Evolutionary conservation across 2,888 invertebrate genomes (phyloP).

Genomic region (Linnaemya tessellans): DNA sequence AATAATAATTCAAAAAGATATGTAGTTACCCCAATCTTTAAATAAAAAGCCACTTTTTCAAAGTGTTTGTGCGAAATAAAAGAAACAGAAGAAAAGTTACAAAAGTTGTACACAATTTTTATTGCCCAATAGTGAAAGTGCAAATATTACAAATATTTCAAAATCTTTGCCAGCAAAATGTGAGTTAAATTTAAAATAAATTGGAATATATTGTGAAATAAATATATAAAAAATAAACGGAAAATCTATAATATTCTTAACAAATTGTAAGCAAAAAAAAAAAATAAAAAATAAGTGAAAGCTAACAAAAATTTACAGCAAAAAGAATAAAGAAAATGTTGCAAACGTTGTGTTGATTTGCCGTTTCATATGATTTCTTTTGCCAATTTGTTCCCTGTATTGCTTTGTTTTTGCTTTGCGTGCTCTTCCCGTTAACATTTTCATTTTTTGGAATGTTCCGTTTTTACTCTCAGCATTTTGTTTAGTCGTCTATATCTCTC

Average conservation of each 20-base stretch:
- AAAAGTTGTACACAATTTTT: constrained; percentile 34
- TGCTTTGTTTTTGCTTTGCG: constrained; percentile 6
- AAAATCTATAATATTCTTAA: constrained; percentile 41
- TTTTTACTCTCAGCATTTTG: constrained; percentile 13
- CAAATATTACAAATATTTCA: background rate
- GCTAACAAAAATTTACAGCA: constrained; percentile 50
- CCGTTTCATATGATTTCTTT: constrained; percentile 14
- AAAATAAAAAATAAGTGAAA: constrained; percentile 68
- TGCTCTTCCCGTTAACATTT: constrained; percentile 26
- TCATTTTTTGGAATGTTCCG: background rate
- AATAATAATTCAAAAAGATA: background rate
- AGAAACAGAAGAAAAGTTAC: constrained; percentile 25
- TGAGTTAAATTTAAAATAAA: background rate
- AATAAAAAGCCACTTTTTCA: constrained; percentile 4
- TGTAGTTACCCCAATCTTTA: background rate
- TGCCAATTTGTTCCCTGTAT: constrained; percentile 16
- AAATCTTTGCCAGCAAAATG: background rate
- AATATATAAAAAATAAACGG: constrained; percentile 3
- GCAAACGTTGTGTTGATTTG: constrained; percentile 65
- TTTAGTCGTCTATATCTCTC: background rate
- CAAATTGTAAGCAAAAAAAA: constrained; percentile 14
- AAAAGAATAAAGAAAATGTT: constrained; percentile 57
- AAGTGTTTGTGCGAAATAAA: constrained; percentile 30
- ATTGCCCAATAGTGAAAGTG: constrained; percentile 58
- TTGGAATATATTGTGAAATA: background rate